These are phyloP conservation scores for Ceratothoa steindachneri DNA, from an alignment of 2,888 invertebrate species.

Conservation along the genomic window DNA sequence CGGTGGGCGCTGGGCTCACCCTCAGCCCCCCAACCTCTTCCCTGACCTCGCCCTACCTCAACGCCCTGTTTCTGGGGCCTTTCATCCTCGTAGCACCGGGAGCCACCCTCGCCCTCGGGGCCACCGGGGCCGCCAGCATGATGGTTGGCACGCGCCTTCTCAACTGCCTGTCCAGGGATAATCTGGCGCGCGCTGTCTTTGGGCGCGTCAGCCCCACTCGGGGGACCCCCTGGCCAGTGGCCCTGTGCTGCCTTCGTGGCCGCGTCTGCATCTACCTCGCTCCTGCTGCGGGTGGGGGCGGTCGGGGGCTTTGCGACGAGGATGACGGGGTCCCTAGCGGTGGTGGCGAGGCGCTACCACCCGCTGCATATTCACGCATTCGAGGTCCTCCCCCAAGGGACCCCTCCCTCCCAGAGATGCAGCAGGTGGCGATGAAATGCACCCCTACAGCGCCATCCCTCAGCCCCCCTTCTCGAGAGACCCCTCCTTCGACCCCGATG, in stretches of 20 bases:
- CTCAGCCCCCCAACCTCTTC: constrained; percentile 12
- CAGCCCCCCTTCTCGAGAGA: constrained; percentile 16
- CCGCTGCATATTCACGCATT: constrained; percentile 4
- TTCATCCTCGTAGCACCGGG: constrained; percentile 21
- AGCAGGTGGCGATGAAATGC: constrained; percentile 4
- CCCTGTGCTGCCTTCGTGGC: constrained; percentile 22
- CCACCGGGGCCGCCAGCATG: too few relatives aligned
- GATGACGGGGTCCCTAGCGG: constrained; percentile 30
- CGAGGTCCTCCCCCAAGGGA: not conserved
- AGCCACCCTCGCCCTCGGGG: too few relatives aligned
- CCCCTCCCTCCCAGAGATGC: too few relatives aligned
- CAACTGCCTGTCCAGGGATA: too few relatives aligned
- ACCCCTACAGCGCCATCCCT: not conserved
- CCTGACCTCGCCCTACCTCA: constrained; percentile 19
- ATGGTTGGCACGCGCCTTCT: too few relatives aligned
- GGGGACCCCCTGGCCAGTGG: constrained; percentile 32
- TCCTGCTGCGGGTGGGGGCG: constrained; percentile 24
- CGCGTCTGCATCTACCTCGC: too few relatives aligned
- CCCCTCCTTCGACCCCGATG: too few relatives aligned
- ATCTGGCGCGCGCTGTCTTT: constrained; percentile 20
- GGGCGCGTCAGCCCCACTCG: constrained; percentile 17
- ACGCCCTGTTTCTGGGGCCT: constrained; percentile 23
- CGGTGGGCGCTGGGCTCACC: constrained; percentile 23
- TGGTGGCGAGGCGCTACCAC: constrained; percentile 30
- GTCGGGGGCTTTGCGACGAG: constrained; percentile 27